Evolutionary conservation across 2,888 invertebrate species (phyloP).

Genomic region (Poecilus cupreus): DNA sequence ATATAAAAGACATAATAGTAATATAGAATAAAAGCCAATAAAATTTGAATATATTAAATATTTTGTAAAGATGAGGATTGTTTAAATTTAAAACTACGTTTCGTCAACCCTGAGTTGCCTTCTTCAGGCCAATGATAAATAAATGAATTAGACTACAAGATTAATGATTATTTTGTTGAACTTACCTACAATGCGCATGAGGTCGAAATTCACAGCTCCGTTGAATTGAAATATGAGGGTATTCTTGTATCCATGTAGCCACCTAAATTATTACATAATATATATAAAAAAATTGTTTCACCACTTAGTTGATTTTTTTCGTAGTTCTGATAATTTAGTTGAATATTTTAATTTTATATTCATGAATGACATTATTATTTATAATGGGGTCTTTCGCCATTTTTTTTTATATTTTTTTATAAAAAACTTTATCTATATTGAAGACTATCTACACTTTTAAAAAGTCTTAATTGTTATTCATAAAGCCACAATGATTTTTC

Average conservation of each 20-base stretch:
- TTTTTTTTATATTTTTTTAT: too few species aligned
- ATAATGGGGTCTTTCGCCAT: too few species aligned
- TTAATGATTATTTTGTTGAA: neutral
- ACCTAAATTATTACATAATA: constrained; percentile 65
- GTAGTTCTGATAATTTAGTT: too few species aligned
- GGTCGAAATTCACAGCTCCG: constrained; percentile 61
- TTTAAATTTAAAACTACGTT: neutral
- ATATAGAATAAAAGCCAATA: too few species aligned
- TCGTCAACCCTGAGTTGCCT: constrained; percentile 26
- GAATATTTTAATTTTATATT: too few species aligned
- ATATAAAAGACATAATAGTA: neutral
- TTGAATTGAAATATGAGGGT: constrained; percentile 69
- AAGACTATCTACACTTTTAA: too few species aligned
- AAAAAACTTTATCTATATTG: too few species aligned
- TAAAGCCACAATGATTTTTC: too few species aligned
- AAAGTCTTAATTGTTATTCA: too few species aligned
- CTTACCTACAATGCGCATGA: constrained; percentile 17
- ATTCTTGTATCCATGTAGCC: constrained; percentile 67
- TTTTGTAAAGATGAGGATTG: neutral
- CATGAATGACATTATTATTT: too few species aligned
- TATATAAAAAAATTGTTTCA: too few species aligned
- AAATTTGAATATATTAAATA: neutral
- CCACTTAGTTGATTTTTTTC: too few species aligned
- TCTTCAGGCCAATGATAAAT: constrained; percentile 1
- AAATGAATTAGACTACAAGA: neutral